Evolutionary conservation across 2,888 invertebrate species (phyloP), one percentile per base, ranked within the genome.

Genomic region (Steinernema hermaphroditum): DNA sequence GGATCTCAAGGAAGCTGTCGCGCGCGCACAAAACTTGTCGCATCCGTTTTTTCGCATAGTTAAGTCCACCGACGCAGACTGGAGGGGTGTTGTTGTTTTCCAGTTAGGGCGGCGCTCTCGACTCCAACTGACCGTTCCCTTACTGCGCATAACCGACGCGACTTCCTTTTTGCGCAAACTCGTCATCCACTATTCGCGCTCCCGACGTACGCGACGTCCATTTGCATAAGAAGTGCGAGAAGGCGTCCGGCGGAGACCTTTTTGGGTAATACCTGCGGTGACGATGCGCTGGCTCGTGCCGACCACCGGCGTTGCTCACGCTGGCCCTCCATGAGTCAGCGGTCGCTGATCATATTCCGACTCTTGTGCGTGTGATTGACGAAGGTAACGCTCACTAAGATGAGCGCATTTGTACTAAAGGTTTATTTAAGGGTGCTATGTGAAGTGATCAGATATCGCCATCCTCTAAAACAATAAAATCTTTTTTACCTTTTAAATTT

Each of bases 31-130:
- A 54, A 62, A 62, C 62, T 62, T 62, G 62, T 62, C 62, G 62
- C 62, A 62, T 62, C 62, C 62, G 62, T 62, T 62, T 62, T 62
- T 62, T 62, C 62, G 62, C 62, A 62, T 62, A 62, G 62, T 62
- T 62, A 62, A 62, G 62, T 62, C 62, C 27, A 8, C 27, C 27
- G 50, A n/a, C n/a, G n/a, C n/a, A n/a, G n/a, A n/a, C 50, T 50
- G 22, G 22, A n/a, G 32, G 62, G 37, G 12, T 62, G 62, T 62
- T 54, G 54, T 54, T 62, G 62, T 62, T 62, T 62, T 62, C 16
- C 32, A 8, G 32, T 29, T 29, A 32, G 62, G 29, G 6, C 32
- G 37, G 37, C 37, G 27, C 32, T 62, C 62, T 46, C 46, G 46
- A 16, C 46, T 46, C 46, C n/a, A 46, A 46, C 9, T 46, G 46